These are phyloP conservation scores for Adelphocoris suturalis DNA, from an alignment of 2,888 invertebrate genomes.

Conservation along the genomic window DNA sequence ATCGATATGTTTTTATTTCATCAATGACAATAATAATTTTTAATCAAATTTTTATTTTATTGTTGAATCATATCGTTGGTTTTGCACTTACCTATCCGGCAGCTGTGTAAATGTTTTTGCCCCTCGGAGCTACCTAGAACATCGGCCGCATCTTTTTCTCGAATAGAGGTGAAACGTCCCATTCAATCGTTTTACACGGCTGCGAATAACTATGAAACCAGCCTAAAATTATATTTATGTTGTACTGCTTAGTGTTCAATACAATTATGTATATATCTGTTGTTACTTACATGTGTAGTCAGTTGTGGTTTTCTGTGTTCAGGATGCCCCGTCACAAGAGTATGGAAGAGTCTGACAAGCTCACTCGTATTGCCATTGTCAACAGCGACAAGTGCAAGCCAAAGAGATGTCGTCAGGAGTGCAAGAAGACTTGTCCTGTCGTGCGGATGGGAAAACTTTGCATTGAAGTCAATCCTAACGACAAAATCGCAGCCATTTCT, in stretches of 20 bases:
- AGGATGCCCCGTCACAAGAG: constrained; percentile 80
- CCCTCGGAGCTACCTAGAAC: no score
- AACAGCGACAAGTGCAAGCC: constrained; percentile 99
- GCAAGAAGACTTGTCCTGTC: constrained; percentile 99
- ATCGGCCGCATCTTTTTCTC: no score
- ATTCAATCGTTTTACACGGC: neutral
- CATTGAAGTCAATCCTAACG: constrained; percentile 97
- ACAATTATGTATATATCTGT: neutral
- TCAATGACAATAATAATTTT: no score
- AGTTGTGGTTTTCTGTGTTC: no score
- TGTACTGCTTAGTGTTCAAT: neutral
- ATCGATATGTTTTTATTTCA: no score
- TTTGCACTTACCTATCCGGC: no score
- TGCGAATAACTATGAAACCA: neutral
- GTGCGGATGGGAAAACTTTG: constrained; percentile 99
- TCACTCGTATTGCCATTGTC: constrained; percentile 98
- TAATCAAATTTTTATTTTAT: no score
- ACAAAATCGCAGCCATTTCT: constrained; percentile 97
- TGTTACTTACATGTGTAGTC: neutral
- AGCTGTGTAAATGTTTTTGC: no score
- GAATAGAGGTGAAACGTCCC: no score
- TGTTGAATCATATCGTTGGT: no score
- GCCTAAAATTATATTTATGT: neutral
- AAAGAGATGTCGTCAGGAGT: constrained; percentile 98
- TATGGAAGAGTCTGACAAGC: constrained; percentile 92